Base-by-base conservation (phyloP, 2,888 invertebrate genomes). In the Megastigmus dorsalis region DNA sequence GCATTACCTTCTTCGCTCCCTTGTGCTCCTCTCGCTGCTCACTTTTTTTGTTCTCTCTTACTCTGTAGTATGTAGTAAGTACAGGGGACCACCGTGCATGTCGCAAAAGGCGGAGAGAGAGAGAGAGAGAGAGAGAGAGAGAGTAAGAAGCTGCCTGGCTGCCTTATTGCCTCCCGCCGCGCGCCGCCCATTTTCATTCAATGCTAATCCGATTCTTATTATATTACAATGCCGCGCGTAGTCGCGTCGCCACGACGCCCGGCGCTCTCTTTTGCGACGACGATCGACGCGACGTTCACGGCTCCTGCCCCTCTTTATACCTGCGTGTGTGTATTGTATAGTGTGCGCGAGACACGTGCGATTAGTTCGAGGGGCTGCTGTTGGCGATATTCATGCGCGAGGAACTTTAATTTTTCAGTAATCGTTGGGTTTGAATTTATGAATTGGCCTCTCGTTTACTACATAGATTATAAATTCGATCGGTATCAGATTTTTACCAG, bases 191-290 rank as follows among this genome's bases (percentile, higher is more conserved):
- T 72, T 84, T 84, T 85, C 86, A 87, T 88, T 88, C 88, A 87
- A 88, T 88, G 88, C 87, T 88, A 88, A 87, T 88, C 84, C 85
- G 82, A 84, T 82, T 86, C 87, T 87, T 87, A 87, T 85, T 86
- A 87, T 86, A 86, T 87, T 86, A 86, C 84, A 87, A 87, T 85
- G 83, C 83, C 79, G 77, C 77, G 81, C n/a, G n/a, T n/a, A n/a
- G n/a, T 78, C 77, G 80, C 78, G 41, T 38, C 48, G 48, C 30
- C 36, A 63, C 62, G 59, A 59, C 45, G 63, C 48, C 26, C 26
- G 28, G 10, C 52, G 20, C 59, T 57, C 54, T n/a, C 36, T 65
- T 48, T 33, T 13, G 33, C 43, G 9, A n/a, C n/a, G n/a, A n/a
- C n/a, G 30, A 13, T 9, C 62, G 23, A n/a, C 33, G 23, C 52